Evolutionary conservation across 2,797 vertebrate genomes (phyloP), one percentile per base, ranked within the genome.

Genomic region (Scolopax bukidnonensis): DNA sequence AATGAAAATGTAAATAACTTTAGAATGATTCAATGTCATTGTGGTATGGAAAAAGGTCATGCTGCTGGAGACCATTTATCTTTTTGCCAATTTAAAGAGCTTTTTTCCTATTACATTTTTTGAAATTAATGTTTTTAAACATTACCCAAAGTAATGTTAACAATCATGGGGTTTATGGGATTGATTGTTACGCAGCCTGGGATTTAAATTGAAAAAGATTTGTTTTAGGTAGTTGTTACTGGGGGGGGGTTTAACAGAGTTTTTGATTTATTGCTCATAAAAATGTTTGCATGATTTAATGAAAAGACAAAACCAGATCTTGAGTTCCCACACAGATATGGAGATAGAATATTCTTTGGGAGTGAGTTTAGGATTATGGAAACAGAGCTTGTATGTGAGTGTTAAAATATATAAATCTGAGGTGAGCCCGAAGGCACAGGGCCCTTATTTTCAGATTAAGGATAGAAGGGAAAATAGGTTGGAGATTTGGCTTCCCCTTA

Each of bases 1-100:
- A 94, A 97, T 97, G 98, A 97, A 98, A 98, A 98, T 98, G 98
- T 96, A 97, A 98, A 98, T 97, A 97, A 96, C 96, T 97, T 96
- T 85, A 95, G 97, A 97, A 98, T 98, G 95, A 96, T 97, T 98
- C 98, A 98, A 54, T 97, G 97, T 98, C 98, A 97, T 74, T 7
- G 43, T 95, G 95, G 97, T 93, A 83, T 63, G 91, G 97, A 89
- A 83, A 96, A 96, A 97, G 98, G 98, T 97, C 96, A 96, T 40
- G 73, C 74, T 80, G 93, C 93, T 89, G 92, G 73, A 83, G 88
- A 78, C 86, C 97, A 98, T 98, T 97, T 92, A 97, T 98, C 98
- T 98, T 91, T 18, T 70, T 43, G 83, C 25, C 80, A 2, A 85
- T 97, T 98, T 97, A 97, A 98, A 98, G 97, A 97, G 98, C 98